Conservation (phyloP, 2,888 invertebrate genomes). For the Eudasyphora cyanicolor region DNA sequence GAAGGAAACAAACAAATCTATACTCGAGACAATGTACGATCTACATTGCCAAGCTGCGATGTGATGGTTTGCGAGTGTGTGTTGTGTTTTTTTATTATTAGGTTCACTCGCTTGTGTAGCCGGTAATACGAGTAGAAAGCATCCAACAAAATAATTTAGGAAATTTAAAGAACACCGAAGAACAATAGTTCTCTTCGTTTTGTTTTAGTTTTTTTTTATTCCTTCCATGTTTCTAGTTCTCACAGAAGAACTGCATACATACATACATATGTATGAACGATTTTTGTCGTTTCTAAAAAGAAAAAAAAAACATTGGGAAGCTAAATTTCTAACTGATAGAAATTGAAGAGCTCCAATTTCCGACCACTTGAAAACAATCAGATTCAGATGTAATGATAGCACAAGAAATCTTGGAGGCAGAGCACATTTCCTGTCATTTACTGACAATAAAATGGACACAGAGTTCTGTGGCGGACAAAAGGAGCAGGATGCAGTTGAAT, state of each 20-base stretch:
- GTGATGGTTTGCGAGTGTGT: too few relatives aligned
- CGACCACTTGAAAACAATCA: constrained; percentile 8
- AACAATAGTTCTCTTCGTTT: constrained; percentile 41
- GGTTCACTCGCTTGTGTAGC: constrained; percentile 45
- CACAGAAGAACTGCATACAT: too few relatives aligned
- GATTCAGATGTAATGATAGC: constrained; percentile 40
- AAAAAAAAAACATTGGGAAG: background rate
- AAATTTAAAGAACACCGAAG: constrained; percentile 20
- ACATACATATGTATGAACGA: too few relatives aligned
- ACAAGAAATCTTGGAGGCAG: background rate
- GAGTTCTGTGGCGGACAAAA: background rate
- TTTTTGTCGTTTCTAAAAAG: background rate
- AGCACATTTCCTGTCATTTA: background rate
- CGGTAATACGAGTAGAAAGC: constrained; percentile 61
- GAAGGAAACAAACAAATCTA: constrained; percentile 45
- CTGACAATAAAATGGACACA: background rate
- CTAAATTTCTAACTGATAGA: background rate
- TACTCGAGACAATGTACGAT: constrained; percentile 44
- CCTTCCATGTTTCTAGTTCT: background rate
- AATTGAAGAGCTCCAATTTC: constrained; percentile 37
- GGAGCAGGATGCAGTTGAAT: background rate
- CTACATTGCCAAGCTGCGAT: constrained; percentile 57
- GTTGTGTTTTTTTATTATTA: constrained; percentile 51
- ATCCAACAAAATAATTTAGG: constrained; percentile 51
- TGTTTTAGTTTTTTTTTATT: background rate